These are phyloP conservation scores for Zygaena filipendulae DNA, from an alignment of 2,888 invertebrate species.

Conservation along the genomic window DNA sequence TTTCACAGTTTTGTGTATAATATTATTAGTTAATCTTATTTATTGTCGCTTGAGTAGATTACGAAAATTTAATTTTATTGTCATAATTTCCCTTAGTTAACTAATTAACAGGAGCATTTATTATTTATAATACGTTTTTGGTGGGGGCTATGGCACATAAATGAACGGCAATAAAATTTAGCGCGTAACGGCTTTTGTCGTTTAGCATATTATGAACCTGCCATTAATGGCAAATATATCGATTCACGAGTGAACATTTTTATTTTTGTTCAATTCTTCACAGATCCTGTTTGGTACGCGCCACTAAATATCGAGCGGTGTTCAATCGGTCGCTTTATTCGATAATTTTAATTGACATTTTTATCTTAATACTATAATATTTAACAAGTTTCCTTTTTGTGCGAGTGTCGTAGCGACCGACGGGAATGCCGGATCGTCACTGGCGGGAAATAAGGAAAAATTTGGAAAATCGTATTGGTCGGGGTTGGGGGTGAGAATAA, in stretches of 20 bases:
- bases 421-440: conserved; percentile 26
- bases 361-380: conserved; percentile 8
- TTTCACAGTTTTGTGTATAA: too few relatives aligned
- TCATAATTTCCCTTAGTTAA: too few relatives aligned
- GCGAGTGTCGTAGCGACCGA: conserved; percentile 19
- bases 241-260: too few relatives aligned
- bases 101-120: too few relatives aligned
- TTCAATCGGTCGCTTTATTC: neutral
- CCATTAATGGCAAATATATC: neutral
- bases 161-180: too few relatives aligned
- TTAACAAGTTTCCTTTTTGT: conserved; percentile 36
- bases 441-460: too few relatives aligned
- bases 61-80: conserved; percentile 8
- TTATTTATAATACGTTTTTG: too few relatives aligned
- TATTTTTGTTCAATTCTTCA: too few relatives aligned
- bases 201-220: neutral
- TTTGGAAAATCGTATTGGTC: conserved; percentile 22
- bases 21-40: conserved; percentile 18
- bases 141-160: too few relatives aligned
- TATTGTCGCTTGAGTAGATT: conserved; percentile 19
- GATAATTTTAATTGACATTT: conserved; percentile 1
- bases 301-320: neutral
- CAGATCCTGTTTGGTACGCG: too few relatives aligned
- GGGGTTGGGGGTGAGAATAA: conserved; percentile 26
- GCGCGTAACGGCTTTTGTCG: too few relatives aligned